A percentile compares a stretch with the other conserved stretches of the same genome.
Conservation (phyloP, 2,888 invertebrate species). For the Omphaloscelis lunosa region DNA sequence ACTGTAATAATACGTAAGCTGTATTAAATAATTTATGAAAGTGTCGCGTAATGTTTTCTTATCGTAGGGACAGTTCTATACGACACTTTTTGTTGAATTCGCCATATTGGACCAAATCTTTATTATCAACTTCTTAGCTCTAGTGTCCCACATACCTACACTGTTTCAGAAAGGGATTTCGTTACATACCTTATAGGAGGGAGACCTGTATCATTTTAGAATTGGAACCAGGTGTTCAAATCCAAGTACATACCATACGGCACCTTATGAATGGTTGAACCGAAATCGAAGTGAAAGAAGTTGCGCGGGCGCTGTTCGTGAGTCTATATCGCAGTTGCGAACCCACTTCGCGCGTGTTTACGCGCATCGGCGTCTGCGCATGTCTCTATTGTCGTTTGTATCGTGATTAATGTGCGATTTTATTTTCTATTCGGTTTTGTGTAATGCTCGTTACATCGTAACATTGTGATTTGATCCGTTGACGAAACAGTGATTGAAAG, state of each 20-base stretch:
- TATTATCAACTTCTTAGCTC: not conserved
- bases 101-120: not conserved
- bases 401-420: constrained; percentile 61
- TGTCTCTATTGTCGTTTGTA: constrained; percentile 60
- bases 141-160: not conserved
- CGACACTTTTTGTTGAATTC: not conserved
- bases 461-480: constrained; percentile 47
- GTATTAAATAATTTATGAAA: not conserved
- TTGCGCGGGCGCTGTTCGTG: constrained; percentile 73
- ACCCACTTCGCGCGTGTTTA: constrained; percentile 80
- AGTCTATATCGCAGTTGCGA: constrained; percentile 77
- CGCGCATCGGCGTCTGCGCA: constrained; percentile 77
- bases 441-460: constrained; percentile 43
- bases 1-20: not conserved
- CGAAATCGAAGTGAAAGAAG: constrained; percentile 85
- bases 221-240: constrained; percentile 50
- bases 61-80: not conserved
- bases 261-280: constrained; percentile 61
- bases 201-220: not conserved
- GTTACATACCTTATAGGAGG: not conserved
- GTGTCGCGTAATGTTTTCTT: not conserved
- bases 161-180: not conserved
- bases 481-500: constrained; percentile 47
- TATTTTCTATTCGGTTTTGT: constrained; percentile 52
- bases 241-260: constrained; percentile 55